Percentiles rank a stretch among this genome's conserved stretches.
These are phyloP conservation scores for Drosophila lacteicornis DNA, from an alignment of 1,140 invertebrate species.

Conservation along the genomic window DNA sequence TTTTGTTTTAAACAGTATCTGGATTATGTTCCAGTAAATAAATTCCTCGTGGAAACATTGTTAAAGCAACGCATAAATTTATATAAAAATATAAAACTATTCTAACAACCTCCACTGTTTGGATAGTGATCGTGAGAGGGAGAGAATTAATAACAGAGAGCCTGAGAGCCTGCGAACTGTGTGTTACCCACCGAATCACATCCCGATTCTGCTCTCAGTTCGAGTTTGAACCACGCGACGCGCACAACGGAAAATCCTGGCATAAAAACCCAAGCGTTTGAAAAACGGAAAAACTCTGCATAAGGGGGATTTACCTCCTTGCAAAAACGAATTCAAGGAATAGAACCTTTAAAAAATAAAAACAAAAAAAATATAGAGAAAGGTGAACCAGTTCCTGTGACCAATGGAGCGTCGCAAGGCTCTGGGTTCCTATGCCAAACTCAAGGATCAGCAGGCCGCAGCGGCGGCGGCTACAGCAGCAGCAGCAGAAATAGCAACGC, in stretches of 20 bases:
- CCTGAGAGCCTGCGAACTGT: slow-evolving; percentile 11
- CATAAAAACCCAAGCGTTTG: slow-evolving; percentile 29
- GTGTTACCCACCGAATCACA: slow-evolving; percentile 53
- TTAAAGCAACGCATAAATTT: not conserved
- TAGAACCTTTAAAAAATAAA: slow-evolving; percentile 23
- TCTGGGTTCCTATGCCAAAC: slow-evolving; percentile 67
- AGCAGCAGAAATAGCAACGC: slow-evolving; percentile 63
- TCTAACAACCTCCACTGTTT: not conserved
- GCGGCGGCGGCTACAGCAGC: slow-evolving; percentile 53
- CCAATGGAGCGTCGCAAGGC: slow-evolving; percentile 75
- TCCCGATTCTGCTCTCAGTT: slow-evolving; percentile 55
- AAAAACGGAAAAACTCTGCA: slow-evolving; percentile 1
- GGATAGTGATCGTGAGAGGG: slow-evolving; percentile 1
- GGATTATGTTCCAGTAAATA: not conserved
- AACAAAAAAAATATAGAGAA: slow-evolving; percentile 9
- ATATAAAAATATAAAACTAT: not conserved
- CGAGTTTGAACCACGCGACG: slow-evolving; percentile 53
- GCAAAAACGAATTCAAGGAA: not conserved
- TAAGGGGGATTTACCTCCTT: not conserved
- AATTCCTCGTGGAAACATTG: not conserved
- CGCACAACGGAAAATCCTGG: slow-evolving; percentile 56
- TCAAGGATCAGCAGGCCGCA: slow-evolving; percentile 74
- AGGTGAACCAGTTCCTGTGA: slow-evolving; percentile 25
- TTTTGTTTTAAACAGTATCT: not conserved
- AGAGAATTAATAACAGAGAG: slow-evolving; percentile 10